These are phyloP conservation scores for Dinoponera quadriceps DNA, from an alignment of 1,140 invertebrate genomes.

Conservation along the genomic window DNA sequence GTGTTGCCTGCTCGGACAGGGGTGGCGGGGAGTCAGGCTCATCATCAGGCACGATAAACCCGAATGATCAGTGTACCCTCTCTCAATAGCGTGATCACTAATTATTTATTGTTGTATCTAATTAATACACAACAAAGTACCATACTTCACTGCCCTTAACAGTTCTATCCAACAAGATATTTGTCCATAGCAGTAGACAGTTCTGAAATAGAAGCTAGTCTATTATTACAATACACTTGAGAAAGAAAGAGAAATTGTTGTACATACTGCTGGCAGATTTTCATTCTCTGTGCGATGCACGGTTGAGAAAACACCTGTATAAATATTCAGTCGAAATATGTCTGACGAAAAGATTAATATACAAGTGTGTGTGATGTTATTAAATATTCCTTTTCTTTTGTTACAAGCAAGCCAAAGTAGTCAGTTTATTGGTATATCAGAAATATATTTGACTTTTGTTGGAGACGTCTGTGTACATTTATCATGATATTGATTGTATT, in stretches of 20 bases:
- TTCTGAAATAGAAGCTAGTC: conserved; percentile 69
- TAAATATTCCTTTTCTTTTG: conserved; percentile 13
- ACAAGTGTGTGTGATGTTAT: not conserved
- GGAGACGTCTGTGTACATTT: conserved; percentile 17
- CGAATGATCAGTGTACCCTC: conserved; percentile 83
- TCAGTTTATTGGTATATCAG: not conserved
- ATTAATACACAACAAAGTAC: conserved; percentile 67
- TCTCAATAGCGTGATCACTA: conserved; percentile 75
- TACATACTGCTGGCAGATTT: conserved; percentile 66
- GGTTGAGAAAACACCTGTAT: conserved; percentile 57
- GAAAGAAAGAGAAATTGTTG: conserved; percentile 52
- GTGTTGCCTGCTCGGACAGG: conserved; percentile 85
- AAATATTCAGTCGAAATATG: not conserved
- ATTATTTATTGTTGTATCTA: conserved; percentile 71
- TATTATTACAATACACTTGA: conserved; percentile 51
- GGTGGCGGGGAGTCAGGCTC: conserved; percentile 86
- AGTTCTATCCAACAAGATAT: conserved; percentile 61
- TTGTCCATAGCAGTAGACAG: conserved; percentile 72
- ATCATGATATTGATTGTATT: conserved; percentile 6
- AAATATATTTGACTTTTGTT: not conserved
- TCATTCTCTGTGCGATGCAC: conserved; percentile 67
- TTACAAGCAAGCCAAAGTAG: conserved; percentile 17
- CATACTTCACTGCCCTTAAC: conserved; percentile 67
- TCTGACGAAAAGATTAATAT: conserved; percentile 3
- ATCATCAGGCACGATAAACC: conserved; percentile 85